Conservation (phyloP, 2,113 vertebrate genomes). For the Taxidea taxus region DNA sequence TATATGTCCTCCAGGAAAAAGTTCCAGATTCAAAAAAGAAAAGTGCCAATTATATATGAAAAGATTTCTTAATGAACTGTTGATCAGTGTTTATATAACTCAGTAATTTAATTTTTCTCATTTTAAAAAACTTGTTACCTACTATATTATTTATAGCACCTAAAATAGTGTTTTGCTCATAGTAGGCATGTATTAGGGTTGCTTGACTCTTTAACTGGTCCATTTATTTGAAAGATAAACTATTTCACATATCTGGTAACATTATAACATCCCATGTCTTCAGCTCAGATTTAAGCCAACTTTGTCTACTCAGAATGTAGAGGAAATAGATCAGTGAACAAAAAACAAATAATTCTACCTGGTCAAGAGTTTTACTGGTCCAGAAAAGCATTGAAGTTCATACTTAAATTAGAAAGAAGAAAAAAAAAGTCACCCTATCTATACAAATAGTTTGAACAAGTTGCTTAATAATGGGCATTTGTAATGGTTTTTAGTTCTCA, state of each 20-base stretch:
- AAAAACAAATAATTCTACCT: background rate
- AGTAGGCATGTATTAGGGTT: background rate
- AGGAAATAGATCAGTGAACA: background rate
- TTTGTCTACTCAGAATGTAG: background rate
- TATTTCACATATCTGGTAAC: slow-evolving; percentile 7
- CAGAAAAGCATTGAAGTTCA: background rate
- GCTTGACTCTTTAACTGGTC: background rate
- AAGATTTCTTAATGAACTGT: background rate
- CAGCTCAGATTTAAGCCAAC: background rate
- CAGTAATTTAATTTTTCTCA: slow-evolving; percentile 2
- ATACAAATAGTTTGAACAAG: background rate
- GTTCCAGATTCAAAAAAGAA: background rate
- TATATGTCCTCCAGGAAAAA: background rate
- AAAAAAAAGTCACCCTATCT: background rate
- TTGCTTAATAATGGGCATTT: background rate
- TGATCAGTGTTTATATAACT: background rate
- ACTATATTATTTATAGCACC: background rate
- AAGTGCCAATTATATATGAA: slow-evolving; percentile 37
- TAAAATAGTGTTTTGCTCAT: background rate
- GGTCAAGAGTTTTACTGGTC: background rate
- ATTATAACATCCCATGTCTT: background rate
- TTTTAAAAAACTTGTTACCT: background rate
- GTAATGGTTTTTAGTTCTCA: background rate
- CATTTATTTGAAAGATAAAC: background rate
- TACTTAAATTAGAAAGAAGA: background rate